Evolutionary conservation across 2,888 invertebrate genomes (phyloP), one percentile per base, ranked within the genome.

Genomic region (Calameuta pallipes): DNA sequence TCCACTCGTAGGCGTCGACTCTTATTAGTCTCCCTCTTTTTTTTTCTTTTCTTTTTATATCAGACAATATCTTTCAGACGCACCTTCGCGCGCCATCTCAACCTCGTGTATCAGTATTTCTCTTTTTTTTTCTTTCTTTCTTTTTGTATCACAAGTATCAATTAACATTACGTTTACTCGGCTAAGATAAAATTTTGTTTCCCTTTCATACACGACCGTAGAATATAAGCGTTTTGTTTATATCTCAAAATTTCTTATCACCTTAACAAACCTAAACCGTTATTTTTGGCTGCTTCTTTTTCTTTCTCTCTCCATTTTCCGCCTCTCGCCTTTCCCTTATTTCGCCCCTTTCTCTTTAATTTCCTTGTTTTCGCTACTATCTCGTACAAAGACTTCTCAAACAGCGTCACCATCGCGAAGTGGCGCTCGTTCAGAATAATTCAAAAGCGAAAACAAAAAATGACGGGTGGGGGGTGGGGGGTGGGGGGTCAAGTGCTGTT

Each of bases 181-280:
- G 75, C 83, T 86, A 84, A 80, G 84, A 87, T 87, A 87, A 83
- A 87, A 86, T 87, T 87, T 87, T 85, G 84, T 83, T 83, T 84
- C 82, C 81, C 76, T 85, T 86, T 86, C 85, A 84, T 85, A 86
- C 83, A 87, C 80, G 85, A 85, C 85, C 84, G 83, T 86, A 88
- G 86, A 88, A 84, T 89, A 85, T 88, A 89, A 89, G 88, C 89
- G 87, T 88, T 87, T 87, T 80, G 83, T 88, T 89, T 86, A 84
- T 82, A 84, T 83, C 86, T 85, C 81, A 83, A 83, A 81, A 77
- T 15, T 56, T 56, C 15, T 56, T 56, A 56, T 83, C 75, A 78
- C 77, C 73, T 33, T 73, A 71, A 71, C 71, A 71, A 71, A 71
- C 31, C 30, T 71, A 71, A 71, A 71, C 33, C 75, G 15, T 69